phyloP scores from a whole-genome alignment of 2,797 vertebrate species.

The Falco novaeseelandiae region DNA sequence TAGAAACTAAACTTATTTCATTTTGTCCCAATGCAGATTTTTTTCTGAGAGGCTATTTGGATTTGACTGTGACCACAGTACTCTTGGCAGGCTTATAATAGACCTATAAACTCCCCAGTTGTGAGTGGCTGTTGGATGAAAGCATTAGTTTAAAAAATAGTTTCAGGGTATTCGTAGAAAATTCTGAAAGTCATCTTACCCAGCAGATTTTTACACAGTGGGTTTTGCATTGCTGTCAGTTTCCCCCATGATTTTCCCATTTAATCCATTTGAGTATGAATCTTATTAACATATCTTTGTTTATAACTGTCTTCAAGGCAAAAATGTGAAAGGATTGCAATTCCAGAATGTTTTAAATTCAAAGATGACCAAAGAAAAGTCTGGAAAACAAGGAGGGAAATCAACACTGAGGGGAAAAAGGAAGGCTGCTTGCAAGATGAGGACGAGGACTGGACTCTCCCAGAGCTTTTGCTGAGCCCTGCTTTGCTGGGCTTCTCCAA shows the following conservation, averaged over 20 bases:
- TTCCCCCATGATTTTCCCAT: not conserved
- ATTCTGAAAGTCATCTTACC: slow-evolving; percentile 6
- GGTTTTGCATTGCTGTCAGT: slow-evolving; percentile 1
- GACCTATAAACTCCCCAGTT: slow-evolving; percentile 40
- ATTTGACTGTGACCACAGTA: slow-evolving; percentile 38
- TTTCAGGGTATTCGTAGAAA: slow-evolving; percentile 23
- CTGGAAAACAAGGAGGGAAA: not conserved
- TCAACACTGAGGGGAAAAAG: not conserved
- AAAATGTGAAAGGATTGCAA: not conserved
- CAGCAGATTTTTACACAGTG: not conserved
- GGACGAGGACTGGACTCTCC: not conserved
- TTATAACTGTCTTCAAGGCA: slow-evolving; percentile 30
- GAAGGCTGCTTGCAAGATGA: not conserved
- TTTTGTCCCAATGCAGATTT: slow-evolving; percentile 26
- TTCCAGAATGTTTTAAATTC: slow-evolving; percentile 31
- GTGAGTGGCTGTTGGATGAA: slow-evolving; percentile 29
- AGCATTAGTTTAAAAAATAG: not conserved
- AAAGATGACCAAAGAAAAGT: not conserved
- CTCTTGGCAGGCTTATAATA: slow-evolving; percentile 49
- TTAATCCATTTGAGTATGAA: not conserved
- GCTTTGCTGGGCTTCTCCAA: not conserved
- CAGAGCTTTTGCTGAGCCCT: not conserved
- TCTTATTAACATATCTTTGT: slow-evolving; percentile 10
- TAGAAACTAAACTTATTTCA: not conserved
- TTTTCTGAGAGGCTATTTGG: slow-evolving; percentile 22